Evolutionary conservation across 2,888 invertebrate species (phyloP).

Genomic region (Mylabris sibirica): DNA sequence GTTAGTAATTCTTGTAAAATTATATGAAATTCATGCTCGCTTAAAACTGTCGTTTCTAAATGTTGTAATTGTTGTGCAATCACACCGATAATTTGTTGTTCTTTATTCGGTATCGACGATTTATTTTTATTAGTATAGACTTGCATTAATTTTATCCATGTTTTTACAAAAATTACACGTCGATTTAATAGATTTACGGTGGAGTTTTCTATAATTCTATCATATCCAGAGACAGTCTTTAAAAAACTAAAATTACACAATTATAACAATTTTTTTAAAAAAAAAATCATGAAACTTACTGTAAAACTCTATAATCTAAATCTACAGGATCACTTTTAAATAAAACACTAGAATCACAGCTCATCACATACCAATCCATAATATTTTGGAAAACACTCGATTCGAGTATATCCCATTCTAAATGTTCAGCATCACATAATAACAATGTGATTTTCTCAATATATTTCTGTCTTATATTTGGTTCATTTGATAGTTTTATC

Average conservation of each 20-base stretch:
- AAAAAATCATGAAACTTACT: conserved; percentile 60
- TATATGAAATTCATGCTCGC: conserved; percentile 62
- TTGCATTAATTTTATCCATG: conserved; percentile 67
- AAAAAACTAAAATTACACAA: conserved; percentile 63
- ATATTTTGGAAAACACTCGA: conserved; percentile 69
- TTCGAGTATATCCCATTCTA: conserved; percentile 73
- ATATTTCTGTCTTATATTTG: conserved; percentile 69
- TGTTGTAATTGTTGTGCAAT: conserved; percentile 64
- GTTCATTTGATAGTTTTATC: conserved; percentile 76
- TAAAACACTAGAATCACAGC: conserved; percentile 74
- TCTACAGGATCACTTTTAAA: conserved; percentile 65
- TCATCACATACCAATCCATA: conserved; percentile 78
- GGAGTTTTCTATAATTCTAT: conserved; percentile 59
- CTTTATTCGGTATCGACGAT: conserved; percentile 61
- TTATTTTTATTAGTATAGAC: conserved; percentile 66
- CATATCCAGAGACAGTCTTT: conserved; percentile 68
- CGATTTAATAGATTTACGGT: conserved; percentile 62
- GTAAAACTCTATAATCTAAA: conserved; percentile 67
- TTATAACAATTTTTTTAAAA: conserved; percentile 10
- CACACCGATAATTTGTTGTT: conserved; percentile 62
- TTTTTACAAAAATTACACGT: conserved; percentile 69
- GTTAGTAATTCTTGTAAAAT: conserved; percentile 64
- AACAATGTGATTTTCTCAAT: conserved; percentile 60
- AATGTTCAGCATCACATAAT: conserved; percentile 68
- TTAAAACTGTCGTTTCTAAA: conserved; percentile 62